Evolutionary conservation across 2,888 invertebrate genomes (phyloP).

Genomic region (Chorisops tibialis): DNA sequence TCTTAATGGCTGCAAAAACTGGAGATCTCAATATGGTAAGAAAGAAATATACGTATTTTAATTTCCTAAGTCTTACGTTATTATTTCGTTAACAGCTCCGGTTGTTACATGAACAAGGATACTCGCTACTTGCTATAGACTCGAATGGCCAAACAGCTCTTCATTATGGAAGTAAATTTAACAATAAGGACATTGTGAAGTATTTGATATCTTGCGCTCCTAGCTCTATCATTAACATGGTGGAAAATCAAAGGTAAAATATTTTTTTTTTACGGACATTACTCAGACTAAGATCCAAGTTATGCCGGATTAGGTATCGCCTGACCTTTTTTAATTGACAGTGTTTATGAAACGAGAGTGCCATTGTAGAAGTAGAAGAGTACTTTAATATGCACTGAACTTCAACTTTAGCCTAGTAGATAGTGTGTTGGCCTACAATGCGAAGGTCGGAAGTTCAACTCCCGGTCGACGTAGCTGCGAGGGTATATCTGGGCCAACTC

Average conservation of each 20-base stretch:
- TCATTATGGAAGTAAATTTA: conserved; percentile 83
- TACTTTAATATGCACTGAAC: too few relatives aligned
- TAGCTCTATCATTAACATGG: conserved; percentile 77
- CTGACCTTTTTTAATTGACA: too few relatives aligned
- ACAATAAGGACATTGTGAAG: conserved; percentile 85
- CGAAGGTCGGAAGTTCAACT: too few relatives aligned
- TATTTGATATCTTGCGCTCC: conserved; percentile 85
- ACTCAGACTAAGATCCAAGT: too few relatives aligned
- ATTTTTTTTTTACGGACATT: background rate
- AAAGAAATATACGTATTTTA: too few relatives aligned
- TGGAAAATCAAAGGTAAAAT: conserved; percentile 73
- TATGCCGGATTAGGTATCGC: too few relatives aligned
- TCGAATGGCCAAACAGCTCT: conserved; percentile 83
- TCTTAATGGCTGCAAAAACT: conserved; percentile 78
- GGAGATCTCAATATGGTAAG: conserved; percentile 75
- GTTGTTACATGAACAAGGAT: conserved; percentile 79
- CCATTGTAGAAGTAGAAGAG: too few relatives aligned
- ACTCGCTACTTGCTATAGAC: conserved; percentile 78
- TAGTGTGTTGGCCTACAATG: too few relatives aligned
- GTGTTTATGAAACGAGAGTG: too few relatives aligned
- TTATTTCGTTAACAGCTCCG: conserved; percentile 60
- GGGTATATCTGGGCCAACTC: too few relatives aligned
- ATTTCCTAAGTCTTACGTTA: conserved; percentile 11
- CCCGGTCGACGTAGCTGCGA: too few relatives aligned
- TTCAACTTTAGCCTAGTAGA: too few relatives aligned